A percentile compares a stretch with the other conserved stretches of the same genome.
Evolutionary conservation across 2,113 vertebrate species (phyloP).

Genomic region (Electrona antarctica): DNA sequence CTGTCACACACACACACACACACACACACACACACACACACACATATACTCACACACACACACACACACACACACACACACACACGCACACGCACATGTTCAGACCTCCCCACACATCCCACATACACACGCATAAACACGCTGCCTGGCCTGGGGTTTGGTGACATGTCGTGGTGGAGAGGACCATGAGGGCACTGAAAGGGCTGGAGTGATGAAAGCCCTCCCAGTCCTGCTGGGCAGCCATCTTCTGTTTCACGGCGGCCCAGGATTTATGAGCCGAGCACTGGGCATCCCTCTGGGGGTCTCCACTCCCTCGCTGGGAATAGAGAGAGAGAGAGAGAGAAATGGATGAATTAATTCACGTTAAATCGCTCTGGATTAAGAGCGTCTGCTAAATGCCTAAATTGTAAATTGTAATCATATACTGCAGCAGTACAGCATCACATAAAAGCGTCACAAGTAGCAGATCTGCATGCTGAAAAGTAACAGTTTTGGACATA

Average conservation of each 20-base stretch:
- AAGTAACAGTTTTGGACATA: no score
- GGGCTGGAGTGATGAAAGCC: conserved; percentile 68
- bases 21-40: neutral
- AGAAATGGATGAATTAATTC: neutral
- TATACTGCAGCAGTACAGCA: no score
- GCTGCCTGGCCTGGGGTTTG: conserved; percentile 37
- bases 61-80: conserved; percentile 11
- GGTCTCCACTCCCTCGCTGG: conserved; percentile 35
- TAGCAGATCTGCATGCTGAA: no score
- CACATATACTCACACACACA: neutral
- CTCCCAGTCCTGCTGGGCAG: conserved; percentile 63
- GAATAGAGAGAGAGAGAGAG: conserved; percentile 28
- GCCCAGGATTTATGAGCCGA: conserved; percentile 66
- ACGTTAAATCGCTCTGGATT: no score
- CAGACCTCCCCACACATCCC: conserved; percentile 25
- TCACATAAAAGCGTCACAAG: no score
- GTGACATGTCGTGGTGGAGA: conserved; percentile 58
- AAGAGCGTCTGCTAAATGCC: no score
- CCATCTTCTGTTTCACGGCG: conserved; percentile 75
- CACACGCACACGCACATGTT: neutral
- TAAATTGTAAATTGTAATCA: no score
- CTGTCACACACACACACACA: neutral
- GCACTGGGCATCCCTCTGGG: conserved; percentile 50
- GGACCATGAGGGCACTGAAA: conserved; percentile 61
- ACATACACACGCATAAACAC: conserved; percentile 60